These are phyloP conservation scores for Cyclophora punctaria DNA, from an alignment of 2,888 invertebrate species.

Conservation along the genomic window DNA sequence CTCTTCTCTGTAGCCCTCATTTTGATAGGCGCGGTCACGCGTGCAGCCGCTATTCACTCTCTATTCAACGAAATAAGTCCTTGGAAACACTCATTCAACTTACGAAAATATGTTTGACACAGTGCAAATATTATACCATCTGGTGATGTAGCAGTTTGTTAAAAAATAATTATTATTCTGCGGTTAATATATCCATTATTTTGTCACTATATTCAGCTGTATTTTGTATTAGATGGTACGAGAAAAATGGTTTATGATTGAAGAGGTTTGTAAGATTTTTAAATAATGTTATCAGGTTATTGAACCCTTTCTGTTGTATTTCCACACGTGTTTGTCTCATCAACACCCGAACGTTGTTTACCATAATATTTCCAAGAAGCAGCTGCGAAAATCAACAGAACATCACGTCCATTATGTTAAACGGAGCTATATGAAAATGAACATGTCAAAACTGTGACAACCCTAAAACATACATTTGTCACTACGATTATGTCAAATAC, in stretches of 20 bases:
- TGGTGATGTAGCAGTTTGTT: constrained; percentile 20
- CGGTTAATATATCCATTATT: too few relatives aligned
- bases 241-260: too few relatives aligned
- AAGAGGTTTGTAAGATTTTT: too few relatives aligned
- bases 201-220: too few relatives aligned
- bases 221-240: too few relatives aligned
- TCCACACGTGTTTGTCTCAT: too few relatives aligned
- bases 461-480: constrained; percentile 69
- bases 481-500: constrained; percentile 75
- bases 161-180: too few relatives aligned
- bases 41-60: constrained; percentile 32
- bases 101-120: constrained; percentile 23
- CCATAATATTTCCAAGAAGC: background rate
- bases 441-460: constrained; percentile 52
- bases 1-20: constrained; percentile 30
- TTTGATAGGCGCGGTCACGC: constrained; percentile 36
- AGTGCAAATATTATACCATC: constrained; percentile 32
- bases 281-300: too few relatives aligned
- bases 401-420: constrained; percentile 24
- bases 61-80: constrained; percentile 42
- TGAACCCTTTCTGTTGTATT: too few relatives aligned
- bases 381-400: constrained; percentile 23
- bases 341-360: too few relatives aligned
- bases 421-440: constrained; percentile 38
- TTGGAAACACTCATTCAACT: constrained; percentile 36